Evolutionary conservation across 2,797 vertebrate species (phyloP), one percentile per base, ranked within the genome.

Genomic region (Oreonectes daqikongensis): DNA sequence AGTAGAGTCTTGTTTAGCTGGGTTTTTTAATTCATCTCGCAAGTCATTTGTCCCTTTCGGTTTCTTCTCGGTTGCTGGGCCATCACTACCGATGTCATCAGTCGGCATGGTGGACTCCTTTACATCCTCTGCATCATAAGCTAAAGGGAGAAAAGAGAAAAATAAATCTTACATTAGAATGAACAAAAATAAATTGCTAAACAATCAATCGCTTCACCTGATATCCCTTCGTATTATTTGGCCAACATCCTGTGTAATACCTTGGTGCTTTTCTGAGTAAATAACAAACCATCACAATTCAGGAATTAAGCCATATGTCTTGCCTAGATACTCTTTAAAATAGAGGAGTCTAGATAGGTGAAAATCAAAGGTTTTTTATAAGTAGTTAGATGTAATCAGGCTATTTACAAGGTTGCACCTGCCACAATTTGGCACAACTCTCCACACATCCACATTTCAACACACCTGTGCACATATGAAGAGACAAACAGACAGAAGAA

Each of bases 121-220:
- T 64, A 94, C 71, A 81, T 98, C 96, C 0, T 98, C 96, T 1
- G 96, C 94, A 89, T 97, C 95, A 86, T 99, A 99, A 72, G 94
- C 98, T 99, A 88, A 78, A 65, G 75, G 17, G 38, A 65, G 63
- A 68, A 59, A 35, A 59, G 35, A 66, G 55, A 66, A 5, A 26
- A 20, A 32, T 50, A 35, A 40, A 73, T 44, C 52, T 12, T 44
- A 65, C 12, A 73, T 87, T 88, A 86, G 85, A 83, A 89, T n/a
- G 85, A 85, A 4, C 1, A 26, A 55, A 60, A 14, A 24, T 22
- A 48, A 35, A 2, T 10, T 35, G n/a, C 17, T 22, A 18, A 38
- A 32, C 7, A 17, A 65, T 28, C 11, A 42, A 28, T 7, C 0
- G 30, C 35, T 63, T 52, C 18, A 10, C 1, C 60, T 1, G n/a